Conservation (phyloP, 2,888 invertebrate species). For the Hirtodrosophila trivittata region DNA sequence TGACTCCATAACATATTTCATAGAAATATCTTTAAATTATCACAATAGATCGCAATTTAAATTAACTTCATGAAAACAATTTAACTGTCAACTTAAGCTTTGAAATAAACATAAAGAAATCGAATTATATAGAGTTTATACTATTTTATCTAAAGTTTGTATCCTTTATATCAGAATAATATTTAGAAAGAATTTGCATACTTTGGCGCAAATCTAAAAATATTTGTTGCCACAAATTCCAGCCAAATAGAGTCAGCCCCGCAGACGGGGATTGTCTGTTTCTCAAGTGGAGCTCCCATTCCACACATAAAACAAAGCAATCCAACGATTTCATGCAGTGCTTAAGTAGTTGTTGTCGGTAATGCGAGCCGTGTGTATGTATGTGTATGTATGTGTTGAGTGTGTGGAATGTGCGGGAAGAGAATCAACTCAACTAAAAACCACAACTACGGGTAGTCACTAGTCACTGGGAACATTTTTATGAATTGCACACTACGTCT, state of each 20-base stretch:
- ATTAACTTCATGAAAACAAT: too few species aligned
- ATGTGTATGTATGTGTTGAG: conserved; percentile 18
- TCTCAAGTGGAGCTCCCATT: conserved; percentile 11
- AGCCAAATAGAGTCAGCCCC: not conserved
- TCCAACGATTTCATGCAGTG: conserved; percentile 15
- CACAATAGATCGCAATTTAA: too few species aligned
- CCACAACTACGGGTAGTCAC: conserved; percentile 17
- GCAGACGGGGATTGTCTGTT: not conserved
- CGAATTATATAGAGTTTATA: too few species aligned
- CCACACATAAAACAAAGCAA: conserved; percentile 7
- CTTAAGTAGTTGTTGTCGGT: conserved; percentile 36
- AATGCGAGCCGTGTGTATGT: conserved; percentile 43
- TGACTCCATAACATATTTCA: too few species aligned
- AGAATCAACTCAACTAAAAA: conserved; percentile 6
- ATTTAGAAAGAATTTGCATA: too few species aligned
- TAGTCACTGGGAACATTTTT: conserved; percentile 36
- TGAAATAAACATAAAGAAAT: too few species aligned
- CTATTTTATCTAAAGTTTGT: too few species aligned
- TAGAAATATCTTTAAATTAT: too few species aligned
- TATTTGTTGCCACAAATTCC: conserved; percentile 5
- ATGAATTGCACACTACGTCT: conserved; percentile 35
- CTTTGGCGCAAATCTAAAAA: too few species aligned
- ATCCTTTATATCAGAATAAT: too few species aligned
- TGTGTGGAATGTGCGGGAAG: conserved; percentile 64
- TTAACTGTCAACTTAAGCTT: too few species aligned